A percentile compares a stretch with the other conserved stretches of the same genome.
phyloP scores from a whole-genome alignment of 2,888 invertebrate genomes.

The Rotaria sp. region DNA sequence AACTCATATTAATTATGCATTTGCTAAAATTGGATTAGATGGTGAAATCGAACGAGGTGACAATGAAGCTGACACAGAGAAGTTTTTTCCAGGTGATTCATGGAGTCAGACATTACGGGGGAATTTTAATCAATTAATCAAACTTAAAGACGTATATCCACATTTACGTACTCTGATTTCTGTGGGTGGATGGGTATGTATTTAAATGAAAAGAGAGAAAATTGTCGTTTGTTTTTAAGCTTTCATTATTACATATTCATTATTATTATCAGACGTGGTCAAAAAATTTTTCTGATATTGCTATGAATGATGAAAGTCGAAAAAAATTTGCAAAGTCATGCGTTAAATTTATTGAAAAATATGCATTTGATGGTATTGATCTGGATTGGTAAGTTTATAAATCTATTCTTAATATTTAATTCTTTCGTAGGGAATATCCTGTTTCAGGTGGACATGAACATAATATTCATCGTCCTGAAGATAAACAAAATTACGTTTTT shows the following conservation, averaged over 20 bases:
- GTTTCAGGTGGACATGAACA: not conserved
- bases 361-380: not conserved
- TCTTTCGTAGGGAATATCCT: not conserved
- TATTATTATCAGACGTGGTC: too few relatives aligned
- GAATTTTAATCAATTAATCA: not conserved
- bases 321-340: not conserved
- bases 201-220: too few relatives aligned
- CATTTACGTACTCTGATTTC: not conserved
- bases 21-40: not conserved
- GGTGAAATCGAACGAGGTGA: not conserved
- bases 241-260: too few relatives aligned
- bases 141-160: not conserved
- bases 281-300: not conserved
- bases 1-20: not conserved
- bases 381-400: not conserved
- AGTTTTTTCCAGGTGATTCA: not conserved
- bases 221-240: too few relatives aligned
- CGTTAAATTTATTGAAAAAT: not conserved
- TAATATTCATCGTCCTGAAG: not conserved
- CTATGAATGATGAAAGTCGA: not conserved
- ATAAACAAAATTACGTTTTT: not conserved
- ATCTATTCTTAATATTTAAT: too few relatives aligned
- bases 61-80: not conserved
- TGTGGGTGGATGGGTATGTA: not conserved
- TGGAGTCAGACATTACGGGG: not conserved